Evolutionary conservation across 2,888 invertebrate species (phyloP).

Genomic region (Pyrrhosoma nymphula): DNA sequence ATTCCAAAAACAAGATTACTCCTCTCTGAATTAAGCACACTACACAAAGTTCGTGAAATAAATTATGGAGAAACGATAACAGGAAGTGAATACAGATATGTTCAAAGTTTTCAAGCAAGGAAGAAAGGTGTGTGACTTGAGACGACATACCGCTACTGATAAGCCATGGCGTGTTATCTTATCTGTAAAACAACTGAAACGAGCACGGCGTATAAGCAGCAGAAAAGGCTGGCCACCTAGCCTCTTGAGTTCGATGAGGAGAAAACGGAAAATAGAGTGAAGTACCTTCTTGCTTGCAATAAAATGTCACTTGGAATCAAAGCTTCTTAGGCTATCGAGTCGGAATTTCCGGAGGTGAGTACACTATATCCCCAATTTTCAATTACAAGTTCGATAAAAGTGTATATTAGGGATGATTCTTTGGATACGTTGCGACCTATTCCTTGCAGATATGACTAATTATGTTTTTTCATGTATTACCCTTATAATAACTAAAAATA

Average conservation of each 20-base stretch:
- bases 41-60: too few relatives aligned
- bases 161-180: not conserved
- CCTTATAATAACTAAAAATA: too few relatives aligned
- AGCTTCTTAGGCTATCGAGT: not conserved
- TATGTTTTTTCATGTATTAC: too few relatives aligned
- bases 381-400: not conserved
- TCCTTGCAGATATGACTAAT: too few relatives aligned
- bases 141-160: not conserved
- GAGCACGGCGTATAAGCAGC: not conserved
- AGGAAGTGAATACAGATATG: not conserved
- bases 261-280: not conserved
- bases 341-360: not conserved
- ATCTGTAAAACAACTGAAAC: conserved; percentile 2
- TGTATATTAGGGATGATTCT: not conserved
- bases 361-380: not conserved
- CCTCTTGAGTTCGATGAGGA: not conserved
- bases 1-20: too few relatives aligned
- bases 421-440: too few relatives aligned
- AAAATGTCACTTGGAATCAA: not conserved
- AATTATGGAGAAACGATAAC: too few relatives aligned
- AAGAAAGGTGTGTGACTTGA: not conserved
- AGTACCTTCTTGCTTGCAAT: not conserved
- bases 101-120: not conserved
- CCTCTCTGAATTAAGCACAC: too few relatives aligned
- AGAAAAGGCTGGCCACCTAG: not conserved